Evolutionary conservation across 2,888 invertebrate genomes (phyloP).

Genomic region (Phoenoteleia sp.): DNA sequence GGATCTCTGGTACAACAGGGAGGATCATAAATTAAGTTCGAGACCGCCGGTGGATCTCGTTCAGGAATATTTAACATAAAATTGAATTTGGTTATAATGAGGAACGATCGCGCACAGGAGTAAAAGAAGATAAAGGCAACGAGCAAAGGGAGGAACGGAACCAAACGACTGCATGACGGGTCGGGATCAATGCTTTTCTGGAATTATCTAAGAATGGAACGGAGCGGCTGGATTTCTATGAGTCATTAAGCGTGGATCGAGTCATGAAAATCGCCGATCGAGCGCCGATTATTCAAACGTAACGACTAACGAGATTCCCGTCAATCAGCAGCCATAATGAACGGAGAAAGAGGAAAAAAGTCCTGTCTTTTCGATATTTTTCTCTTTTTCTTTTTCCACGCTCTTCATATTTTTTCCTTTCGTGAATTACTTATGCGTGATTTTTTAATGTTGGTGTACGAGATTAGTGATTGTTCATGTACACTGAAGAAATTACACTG

Average conservation of each 20-base stretch:
- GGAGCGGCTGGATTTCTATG: conserved; percentile 80
- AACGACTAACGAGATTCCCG: conserved; percentile 85
- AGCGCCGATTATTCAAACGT: conserved; percentile 85
- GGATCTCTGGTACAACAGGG: conserved; percentile 74
- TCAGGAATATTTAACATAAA: conserved; percentile 84
- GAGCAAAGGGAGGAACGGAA: conserved; percentile 57
- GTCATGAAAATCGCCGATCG: conserved; percentile 84
- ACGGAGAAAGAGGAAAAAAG: conserved; percentile 65
- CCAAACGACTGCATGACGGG: conserved; percentile 61
- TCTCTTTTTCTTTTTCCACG: conserved; percentile 20
- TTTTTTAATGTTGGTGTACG: background rate
- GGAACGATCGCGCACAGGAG: conserved; percentile 78
- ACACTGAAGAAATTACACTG: too few relatives aligned
- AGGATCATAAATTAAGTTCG: conserved; percentile 82
- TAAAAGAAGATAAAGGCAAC: conserved; percentile 68
- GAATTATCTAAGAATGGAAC: conserved; percentile 76
- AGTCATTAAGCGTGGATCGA: conserved; percentile 85
- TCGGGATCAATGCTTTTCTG: conserved; percentile 73
- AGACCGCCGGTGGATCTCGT: conserved; percentile 78
- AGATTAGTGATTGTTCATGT: too few relatives aligned
- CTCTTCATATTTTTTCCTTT: conserved; percentile 18
- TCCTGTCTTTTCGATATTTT: conserved; percentile 28
- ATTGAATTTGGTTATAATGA: conserved; percentile 84
- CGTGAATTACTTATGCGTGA: conserved; percentile 32
- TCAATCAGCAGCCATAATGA: conserved; percentile 84